Evolutionary conservation across 1,140 invertebrate species (phyloP).

Genomic region (Aleiodes sp.): DNA sequence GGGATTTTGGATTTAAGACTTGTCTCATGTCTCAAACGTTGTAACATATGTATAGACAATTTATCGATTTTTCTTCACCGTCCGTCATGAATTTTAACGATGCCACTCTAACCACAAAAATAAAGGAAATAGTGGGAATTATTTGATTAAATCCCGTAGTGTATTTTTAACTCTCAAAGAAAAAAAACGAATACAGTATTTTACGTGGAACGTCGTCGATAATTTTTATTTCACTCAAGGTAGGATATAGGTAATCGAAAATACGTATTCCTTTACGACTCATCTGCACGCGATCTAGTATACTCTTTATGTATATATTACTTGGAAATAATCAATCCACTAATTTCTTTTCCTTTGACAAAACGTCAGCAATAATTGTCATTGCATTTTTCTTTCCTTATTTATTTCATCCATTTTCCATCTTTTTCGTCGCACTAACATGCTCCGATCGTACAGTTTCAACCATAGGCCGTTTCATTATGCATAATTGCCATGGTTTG

Average conservation of each 20-base stretch:
- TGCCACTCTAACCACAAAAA: background rate
- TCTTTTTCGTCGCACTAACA: background rate
- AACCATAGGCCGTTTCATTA: slow-evolving; percentile 59
- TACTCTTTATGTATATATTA: slow-evolving; percentile 29
- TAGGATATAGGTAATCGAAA: background rate
- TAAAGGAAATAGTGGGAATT: background rate
- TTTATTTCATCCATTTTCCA: background rate
- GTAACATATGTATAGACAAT: background rate
- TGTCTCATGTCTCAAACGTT: background rate
- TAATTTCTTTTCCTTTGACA: background rate
- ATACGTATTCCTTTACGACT: slow-evolving; percentile 47
- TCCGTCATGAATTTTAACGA: background rate
- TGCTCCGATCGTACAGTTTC: background rate
- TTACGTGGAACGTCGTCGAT: slow-evolving; percentile 38
- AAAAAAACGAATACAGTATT: slow-evolving; percentile 17
- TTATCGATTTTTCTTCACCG: slow-evolving; percentile 2
- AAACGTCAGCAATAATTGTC: slow-evolving; percentile 38
- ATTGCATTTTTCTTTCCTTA: background rate
- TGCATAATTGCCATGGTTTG: slow-evolving; percentile 63
- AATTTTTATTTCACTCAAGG: slow-evolving; percentile 38
- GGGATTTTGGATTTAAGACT: slow-evolving; percentile 15
- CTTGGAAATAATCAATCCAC: slow-evolving; percentile 19
- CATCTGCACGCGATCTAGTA: slow-evolving; percentile 52
- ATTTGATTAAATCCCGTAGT: background rate
- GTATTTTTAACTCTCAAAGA: background rate